These are phyloP conservation scores for Struthio camelus DNA, from an alignment of 2,113 vertebrate species.

Conservation along the genomic window DNA sequence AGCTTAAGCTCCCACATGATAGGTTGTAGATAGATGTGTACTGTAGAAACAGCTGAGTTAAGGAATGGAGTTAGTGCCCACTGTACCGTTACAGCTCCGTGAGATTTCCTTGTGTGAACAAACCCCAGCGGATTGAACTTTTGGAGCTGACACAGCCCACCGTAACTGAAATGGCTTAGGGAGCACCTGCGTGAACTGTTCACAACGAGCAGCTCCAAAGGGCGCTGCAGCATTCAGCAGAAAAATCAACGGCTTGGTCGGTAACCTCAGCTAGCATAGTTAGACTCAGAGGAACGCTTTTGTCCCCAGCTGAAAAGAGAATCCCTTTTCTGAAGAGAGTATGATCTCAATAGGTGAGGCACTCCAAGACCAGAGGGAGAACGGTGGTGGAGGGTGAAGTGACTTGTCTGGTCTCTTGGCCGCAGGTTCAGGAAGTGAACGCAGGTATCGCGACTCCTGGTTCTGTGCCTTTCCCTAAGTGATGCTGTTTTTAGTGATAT, in stretches of 20 bases:
- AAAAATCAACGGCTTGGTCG: background rate
- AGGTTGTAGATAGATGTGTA: background rate
- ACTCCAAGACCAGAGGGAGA: background rate
- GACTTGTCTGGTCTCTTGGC: background rate
- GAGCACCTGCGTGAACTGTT: background rate
- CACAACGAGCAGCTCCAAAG: background rate
- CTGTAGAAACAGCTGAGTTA: background rate
- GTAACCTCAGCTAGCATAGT: background rate
- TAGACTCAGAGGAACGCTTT: background rate
- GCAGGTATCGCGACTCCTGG: fast-evolving
- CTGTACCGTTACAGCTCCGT: background rate
- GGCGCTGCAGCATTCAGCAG: background rate
- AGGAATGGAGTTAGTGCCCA: background rate
- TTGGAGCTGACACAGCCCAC: background rate
- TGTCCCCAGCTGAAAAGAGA: background rate
- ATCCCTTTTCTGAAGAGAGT: background rate
- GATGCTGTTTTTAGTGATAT: background rate
- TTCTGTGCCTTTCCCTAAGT: background rate
- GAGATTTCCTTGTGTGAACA: background rate
- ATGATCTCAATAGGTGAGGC: background rate
- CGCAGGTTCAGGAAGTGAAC: background rate
- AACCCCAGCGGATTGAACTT: background rate
- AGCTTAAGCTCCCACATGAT: background rate
- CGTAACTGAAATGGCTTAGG: background rate
- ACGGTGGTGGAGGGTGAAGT: background rate